phyloP scores from a whole-genome alignment of 2,113 vertebrate species.

The Lagopus leucura region DNA sequence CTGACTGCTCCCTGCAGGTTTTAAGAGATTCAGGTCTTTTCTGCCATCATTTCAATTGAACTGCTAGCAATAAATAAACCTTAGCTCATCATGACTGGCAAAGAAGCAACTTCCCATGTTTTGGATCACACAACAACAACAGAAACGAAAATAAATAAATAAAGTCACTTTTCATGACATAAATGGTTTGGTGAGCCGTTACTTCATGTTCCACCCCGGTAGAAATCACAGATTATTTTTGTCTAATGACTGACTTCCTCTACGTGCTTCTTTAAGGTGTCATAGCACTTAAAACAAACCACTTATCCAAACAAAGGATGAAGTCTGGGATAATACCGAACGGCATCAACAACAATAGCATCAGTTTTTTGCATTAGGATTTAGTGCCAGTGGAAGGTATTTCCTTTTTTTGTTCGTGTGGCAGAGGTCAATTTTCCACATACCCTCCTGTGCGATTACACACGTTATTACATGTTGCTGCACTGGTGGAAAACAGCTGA shows the following conservation, averaged over 20 bases:
- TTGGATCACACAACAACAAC: neutral
- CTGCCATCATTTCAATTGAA: neutral
- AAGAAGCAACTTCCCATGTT: neutral
- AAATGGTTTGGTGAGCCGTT: neutral
- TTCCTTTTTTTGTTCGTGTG: neutral
- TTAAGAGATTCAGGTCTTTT: neutral
- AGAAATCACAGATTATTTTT: neutral
- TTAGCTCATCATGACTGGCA: neutral
- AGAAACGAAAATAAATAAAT: neutral
- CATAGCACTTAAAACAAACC: neutral
- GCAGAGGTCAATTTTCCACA: neutral
- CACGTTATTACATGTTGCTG: neutral
- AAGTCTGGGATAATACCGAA: neutral
- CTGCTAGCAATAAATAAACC: slow-evolving; percentile 4
- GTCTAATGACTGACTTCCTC: neutral
- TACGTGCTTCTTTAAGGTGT: neutral
- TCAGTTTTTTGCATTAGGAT: neutral
- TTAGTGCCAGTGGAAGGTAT: neutral
- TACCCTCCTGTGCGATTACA: neutral
- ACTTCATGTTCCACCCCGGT: neutral
- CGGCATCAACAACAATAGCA: neutral
- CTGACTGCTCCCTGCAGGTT: neutral
- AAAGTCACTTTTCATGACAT: neutral
- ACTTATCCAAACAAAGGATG: neutral
- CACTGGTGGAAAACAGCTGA: neutral